These are phyloP conservation scores for Myotis davidii DNA, from an alignment of 2,113 vertebrate species.

Conservation along the genomic window DNA sequence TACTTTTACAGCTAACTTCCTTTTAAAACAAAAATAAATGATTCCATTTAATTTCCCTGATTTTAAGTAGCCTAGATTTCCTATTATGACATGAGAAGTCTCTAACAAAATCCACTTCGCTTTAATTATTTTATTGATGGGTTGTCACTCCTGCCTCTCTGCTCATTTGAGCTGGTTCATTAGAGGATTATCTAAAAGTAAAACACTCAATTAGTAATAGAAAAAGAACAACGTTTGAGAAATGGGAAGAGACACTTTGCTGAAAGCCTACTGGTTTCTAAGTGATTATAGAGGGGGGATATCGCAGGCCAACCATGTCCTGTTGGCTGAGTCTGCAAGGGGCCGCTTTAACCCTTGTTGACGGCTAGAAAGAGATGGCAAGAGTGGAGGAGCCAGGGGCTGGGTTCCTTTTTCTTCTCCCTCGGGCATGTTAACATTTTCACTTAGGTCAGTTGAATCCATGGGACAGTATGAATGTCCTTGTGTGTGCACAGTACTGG, in stretches of 20 bases:
- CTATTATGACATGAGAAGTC: conserved; percentile 62
- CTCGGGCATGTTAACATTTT: not conserved
- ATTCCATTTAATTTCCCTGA: conserved; percentile 58
- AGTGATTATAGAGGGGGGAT: not conserved
- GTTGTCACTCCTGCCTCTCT: conserved; percentile 66
- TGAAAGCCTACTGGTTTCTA: conserved; percentile 24
- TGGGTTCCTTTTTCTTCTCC: conserved; percentile 7
- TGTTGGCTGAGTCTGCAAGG: not conserved
- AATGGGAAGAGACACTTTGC: conserved; percentile 57
- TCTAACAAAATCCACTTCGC: conserved; percentile 63
- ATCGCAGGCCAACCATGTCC: not conserved
- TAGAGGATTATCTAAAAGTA: conserved; percentile 70
- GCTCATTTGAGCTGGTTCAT: conserved; percentile 69
- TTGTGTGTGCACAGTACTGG: not conserved
- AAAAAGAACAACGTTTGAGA: conserved; percentile 54
- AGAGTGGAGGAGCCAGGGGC: not conserved
- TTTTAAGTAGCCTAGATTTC: conserved; percentile 68
- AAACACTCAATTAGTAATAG: conserved; percentile 68
- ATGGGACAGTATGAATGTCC: not conserved
- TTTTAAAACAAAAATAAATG: conserved; percentile 54
- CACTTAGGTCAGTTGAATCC: conserved; percentile 23
- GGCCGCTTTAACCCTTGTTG: not conserved
- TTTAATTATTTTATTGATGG: conserved; percentile 73
- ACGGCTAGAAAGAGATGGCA: conserved; percentile 10
- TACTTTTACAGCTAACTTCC: conserved; percentile 55